Percentiles rank a stretch among this genome's conserved stretches.
These are phyloP conservation scores for Melanaphis sacchari DNA, from an alignment of 1,140 invertebrate species.

Conservation along the genomic window DNA sequence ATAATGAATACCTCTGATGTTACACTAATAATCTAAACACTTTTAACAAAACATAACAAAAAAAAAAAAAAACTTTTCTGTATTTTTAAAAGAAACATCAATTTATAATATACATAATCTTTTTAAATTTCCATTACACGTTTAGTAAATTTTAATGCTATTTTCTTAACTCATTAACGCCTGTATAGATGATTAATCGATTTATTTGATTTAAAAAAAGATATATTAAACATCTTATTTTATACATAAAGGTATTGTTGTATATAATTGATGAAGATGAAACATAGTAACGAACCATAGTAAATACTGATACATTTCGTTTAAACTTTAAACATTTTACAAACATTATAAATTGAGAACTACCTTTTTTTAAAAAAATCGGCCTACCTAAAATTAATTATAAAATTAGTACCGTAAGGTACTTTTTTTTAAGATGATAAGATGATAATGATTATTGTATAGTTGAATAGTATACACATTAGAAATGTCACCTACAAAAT, in stretches of 20 bases:
- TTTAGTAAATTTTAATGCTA: rapidly evolving
- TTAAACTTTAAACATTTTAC: neutral
- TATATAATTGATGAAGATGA: neutral
- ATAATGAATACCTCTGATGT: neutral
- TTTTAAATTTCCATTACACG: neutral
- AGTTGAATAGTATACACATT: neutral
- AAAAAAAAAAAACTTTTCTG: neutral
- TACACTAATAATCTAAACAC: neutral
- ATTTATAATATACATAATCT: neutral
- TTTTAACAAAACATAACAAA: neutral
- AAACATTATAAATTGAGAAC: neutral
- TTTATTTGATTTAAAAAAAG: neutral
- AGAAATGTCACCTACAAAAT: neutral
- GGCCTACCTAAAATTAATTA: neutral
- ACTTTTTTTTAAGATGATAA: no score
- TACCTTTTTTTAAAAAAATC: no score
- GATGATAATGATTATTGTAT: neutral
- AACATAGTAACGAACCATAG: neutral
- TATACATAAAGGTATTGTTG: no score
- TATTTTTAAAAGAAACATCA: neutral
- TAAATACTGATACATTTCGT: neutral
- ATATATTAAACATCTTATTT: no score
- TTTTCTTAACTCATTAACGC: neutral
- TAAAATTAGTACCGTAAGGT: neutral
- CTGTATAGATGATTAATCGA: neutral